Evolutionary conservation across 2,797 vertebrate genomes (phyloP).

Genomic region (Siniperca scherzeri): DNA sequence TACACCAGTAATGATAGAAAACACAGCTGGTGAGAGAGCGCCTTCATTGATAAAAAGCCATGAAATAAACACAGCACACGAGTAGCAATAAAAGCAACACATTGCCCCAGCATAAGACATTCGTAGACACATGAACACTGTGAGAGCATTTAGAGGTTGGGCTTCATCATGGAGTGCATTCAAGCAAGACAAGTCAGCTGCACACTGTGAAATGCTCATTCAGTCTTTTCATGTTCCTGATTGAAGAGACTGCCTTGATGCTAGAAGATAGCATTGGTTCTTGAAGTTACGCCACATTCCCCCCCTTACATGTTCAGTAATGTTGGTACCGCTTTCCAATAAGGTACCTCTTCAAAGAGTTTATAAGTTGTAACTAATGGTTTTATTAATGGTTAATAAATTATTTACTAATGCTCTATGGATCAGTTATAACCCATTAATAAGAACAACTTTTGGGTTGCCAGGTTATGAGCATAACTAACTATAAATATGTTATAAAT

Average conservation of each 20-base stretch:
- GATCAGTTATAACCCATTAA: not conserved
- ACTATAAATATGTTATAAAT: not conserved
- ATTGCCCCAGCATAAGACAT: not conserved
- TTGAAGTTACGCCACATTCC: not conserved
- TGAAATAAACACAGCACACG: constrained; percentile 45
- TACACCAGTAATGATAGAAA: constrained; percentile 38
- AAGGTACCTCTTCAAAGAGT: not conserved
- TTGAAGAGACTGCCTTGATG: constrained; percentile 42
- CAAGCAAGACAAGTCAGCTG: constrained; percentile 56
- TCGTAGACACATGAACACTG: constrained; percentile 22
- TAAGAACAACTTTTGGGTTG: not conserved
- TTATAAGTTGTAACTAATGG: not conserved
- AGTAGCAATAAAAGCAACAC: constrained; percentile 7
- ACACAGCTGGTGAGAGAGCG: constrained; percentile 28
- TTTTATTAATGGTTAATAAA: not conserved
- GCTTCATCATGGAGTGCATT: constrained; percentile 53
- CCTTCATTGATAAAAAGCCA: constrained; percentile 52
- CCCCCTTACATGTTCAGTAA: not conserved
- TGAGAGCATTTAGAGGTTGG: constrained; percentile 30
- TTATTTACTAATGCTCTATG: not conserved
- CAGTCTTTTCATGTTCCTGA: constrained; percentile 50
- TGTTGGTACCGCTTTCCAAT: not conserved
- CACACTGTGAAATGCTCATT: constrained; percentile 56
- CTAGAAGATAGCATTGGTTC: constrained; percentile 39
- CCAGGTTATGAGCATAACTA: not conserved